Evolutionary conservation across 2,113 vertebrate species (phyloP), one percentile per base, ranked within the genome.

Genomic region (Apistogramma diplotaenia): DNA sequence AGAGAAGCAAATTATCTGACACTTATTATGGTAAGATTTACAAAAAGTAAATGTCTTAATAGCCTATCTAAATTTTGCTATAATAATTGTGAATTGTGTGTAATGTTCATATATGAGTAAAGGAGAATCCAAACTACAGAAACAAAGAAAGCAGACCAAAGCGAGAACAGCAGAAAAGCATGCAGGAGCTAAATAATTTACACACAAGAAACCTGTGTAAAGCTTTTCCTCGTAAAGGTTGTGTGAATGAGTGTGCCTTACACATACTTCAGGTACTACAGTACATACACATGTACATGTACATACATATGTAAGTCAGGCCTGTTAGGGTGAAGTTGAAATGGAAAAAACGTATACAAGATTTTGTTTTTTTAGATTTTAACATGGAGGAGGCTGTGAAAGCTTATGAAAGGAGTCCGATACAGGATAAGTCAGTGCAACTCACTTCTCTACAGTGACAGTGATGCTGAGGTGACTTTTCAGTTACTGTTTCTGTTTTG

Each of bases 311-410:
- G n/a, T 23, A 62, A 62, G 60, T 23, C 0, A 4, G 15, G 60
- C 12, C 1, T 16, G 33, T 62, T 62, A 40, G 0, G 0, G 12
- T 4, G 4, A 62, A 9, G 33, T 21, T 5, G 2, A 35, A 60
- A 21, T 23, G n/a, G n/a, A 8, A 55, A 55, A 13, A 46, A 13
- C 19, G n/a, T n/a, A 61, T 1, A 3, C 13, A 43, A 18, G 37
- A 65, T n/a, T n/a, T n/a, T n/a, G n/a, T n/a, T n/a, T n/a, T n/a
- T n/a, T n/a, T n/a, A n/a, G n/a, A n/a, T n/a, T n/a, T n/a, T n/a
- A n/a, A n/a, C n/a, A n/a, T n/a, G n/a, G n/a, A n/a, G n/a, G n/a
- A n/a, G n/a, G n/a, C n/a, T n/a, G n/a, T n/a, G n/a, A n/a, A n/a
- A n/a, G n/a, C n/a, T n/a, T n/a, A n/a, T n/a, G n/a, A n/a, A n/a